Percentiles rank a stretch among this genome's conserved stretches.
phyloP scores from a whole-genome alignment of 2,797 vertebrate species.

The Graptemys geographica region DNA sequence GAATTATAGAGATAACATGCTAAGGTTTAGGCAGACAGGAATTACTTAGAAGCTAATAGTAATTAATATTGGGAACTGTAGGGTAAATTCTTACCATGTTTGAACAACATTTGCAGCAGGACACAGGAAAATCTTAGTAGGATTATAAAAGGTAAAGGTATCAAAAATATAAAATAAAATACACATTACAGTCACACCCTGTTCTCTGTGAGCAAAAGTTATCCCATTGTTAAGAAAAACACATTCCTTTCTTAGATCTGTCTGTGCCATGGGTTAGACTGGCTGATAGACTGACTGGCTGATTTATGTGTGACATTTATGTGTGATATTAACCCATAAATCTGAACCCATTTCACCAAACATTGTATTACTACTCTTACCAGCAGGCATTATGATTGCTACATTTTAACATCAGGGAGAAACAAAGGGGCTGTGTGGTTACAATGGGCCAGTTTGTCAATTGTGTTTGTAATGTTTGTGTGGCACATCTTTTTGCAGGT shows the following conservation, averaged over 20 bases:
- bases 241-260: conserved; percentile 4
- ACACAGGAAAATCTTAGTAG: rapidly evolving
- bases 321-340: neutral
- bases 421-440: neutral
- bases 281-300: neutral
- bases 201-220: neutral
- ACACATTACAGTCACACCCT: neutral
- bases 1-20: neutral
- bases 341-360: neutral
- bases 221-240: neutral
- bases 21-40: neutral
- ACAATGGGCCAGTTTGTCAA: neutral
- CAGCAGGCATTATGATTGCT: neutral
- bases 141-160: neutral
- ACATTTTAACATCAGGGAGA: conserved; percentile 8
- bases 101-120: neutral
- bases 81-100: neutral
- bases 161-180: too few species aligned
- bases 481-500: neutral
- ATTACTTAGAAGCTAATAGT: neutral
- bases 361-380: neutral
- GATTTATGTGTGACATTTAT: neutral
- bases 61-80: neutral
- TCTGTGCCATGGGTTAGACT: neutral
- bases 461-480: neutral